Evolutionary conservation across 1,140 invertebrate genomes (phyloP).

Genomic region (Cecropterus lyciades): DNA sequence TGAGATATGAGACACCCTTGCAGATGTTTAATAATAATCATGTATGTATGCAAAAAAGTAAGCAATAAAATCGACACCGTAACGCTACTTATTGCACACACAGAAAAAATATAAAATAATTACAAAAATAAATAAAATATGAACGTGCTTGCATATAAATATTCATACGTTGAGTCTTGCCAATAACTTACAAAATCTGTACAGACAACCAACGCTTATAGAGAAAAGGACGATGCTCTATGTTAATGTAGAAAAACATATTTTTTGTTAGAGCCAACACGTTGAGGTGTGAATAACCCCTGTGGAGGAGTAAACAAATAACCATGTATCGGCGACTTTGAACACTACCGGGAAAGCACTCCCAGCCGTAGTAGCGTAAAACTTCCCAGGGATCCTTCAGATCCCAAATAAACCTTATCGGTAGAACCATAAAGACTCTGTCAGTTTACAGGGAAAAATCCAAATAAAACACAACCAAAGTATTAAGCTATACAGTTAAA

Average conservation of each 20-base stretch:
- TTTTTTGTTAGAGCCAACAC: slow-evolving; percentile 27
- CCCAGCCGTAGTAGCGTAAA: slow-evolving; percentile 7
- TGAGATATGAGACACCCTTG: no score
- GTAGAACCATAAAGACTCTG: background rate
- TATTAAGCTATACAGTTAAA: slow-evolving; percentile 49
- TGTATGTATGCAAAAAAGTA: no score
- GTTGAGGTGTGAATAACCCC: slow-evolving; percentile 25
- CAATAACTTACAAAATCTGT: background rate
- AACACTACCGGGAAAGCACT: slow-evolving; percentile 3
- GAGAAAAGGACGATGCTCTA: slow-evolving; percentile 18
- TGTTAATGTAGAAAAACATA: slow-evolving; percentile 16
- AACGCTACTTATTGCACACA: no score
- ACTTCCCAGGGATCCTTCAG: background rate
- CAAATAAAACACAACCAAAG: slow-evolving; percentile 47
- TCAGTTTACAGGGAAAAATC: slow-evolving; percentile 16
- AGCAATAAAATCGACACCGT: no score
- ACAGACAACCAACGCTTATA: slow-evolving; percentile 7
- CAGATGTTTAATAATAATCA: no score
- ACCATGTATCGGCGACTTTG: slow-evolving; percentile 9
- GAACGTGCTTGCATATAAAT: background rate
- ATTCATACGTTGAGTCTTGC: background rate
- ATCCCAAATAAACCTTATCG: slow-evolving; percentile 1
- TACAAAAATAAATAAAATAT: background rate
- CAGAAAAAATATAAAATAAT: background rate
- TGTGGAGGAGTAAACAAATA: slow-evolving; percentile 21